Evolutionary conservation across 2,113 vertebrate species (phyloP).

Genomic region (Coturnix japonica): DNA sequence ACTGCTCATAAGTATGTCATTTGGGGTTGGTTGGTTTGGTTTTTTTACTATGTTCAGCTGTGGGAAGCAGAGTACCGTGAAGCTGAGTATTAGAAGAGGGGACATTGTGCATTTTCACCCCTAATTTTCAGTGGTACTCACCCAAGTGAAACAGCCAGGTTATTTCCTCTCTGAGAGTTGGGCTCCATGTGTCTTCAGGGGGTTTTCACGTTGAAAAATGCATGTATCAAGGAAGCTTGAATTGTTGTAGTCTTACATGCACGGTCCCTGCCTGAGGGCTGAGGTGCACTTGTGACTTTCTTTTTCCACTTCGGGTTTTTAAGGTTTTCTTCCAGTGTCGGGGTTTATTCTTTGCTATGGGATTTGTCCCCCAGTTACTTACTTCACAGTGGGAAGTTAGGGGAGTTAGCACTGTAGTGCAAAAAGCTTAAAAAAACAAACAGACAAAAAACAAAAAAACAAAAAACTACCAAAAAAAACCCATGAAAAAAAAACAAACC

Average conservation of each 20-base stretch:
- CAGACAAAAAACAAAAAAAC: background rate
- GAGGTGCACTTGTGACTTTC: slow-evolving; percentile 31
- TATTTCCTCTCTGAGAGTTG: slow-evolving; percentile 33
- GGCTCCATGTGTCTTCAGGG: background rate
- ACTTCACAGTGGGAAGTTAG: background rate
- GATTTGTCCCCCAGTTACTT: background rate
- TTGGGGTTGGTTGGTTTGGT: background rate
- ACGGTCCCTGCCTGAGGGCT: background rate
- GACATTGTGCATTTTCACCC: slow-evolving; percentile 45
- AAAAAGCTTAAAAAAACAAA: background rate
- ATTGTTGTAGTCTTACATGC: slow-evolving; percentile 47
- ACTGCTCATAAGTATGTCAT: slow-evolving; percentile 61
- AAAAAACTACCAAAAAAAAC: background rate
- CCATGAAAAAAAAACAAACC: background rate
- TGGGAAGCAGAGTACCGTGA: slow-evolving; percentile 56
- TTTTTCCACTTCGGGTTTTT: background rate
- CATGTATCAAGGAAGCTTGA: slow-evolving; percentile 46
- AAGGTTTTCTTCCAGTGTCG: background rate
- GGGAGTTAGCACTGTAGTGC: background rate
- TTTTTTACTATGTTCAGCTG: background rate
- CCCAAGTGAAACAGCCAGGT: slow-evolving; percentile 52
- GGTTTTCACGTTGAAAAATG: slow-evolving; percentile 39
- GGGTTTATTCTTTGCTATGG: slow-evolving; percentile 56
- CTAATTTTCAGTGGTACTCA: slow-evolving; percentile 33
- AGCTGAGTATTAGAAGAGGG: slow-evolving; percentile 21